Conservation (phyloP, 2,113 vertebrate genomes). For the Arothron firmamentum region DNA sequence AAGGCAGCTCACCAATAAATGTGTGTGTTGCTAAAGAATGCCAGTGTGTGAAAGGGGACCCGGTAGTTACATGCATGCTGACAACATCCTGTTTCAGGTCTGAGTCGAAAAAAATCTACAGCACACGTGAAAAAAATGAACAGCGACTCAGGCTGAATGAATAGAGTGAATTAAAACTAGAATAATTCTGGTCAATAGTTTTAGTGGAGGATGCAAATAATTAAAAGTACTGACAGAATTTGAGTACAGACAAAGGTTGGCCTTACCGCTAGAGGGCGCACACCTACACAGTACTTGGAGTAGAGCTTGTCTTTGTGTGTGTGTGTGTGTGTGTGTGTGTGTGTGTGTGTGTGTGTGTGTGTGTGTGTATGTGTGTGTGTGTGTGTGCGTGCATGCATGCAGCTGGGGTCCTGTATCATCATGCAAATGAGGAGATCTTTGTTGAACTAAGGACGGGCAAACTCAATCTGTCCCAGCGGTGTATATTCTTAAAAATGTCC, state of each 20-base stretch:
- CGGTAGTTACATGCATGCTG: background rate
- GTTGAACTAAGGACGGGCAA: conserved; percentile 21
- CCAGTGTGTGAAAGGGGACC: background rate
- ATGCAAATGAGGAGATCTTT: conserved; percentile 19
- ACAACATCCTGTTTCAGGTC: too few species aligned
- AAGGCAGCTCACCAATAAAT: background rate
- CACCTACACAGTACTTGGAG: conserved; percentile 4
- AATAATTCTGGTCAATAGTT: too few species aligned
- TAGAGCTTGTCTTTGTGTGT: background rate
- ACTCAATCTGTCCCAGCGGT: conserved; percentile 16
- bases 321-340: background rate
- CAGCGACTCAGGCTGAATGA: too few species aligned
- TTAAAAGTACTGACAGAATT: background rate
- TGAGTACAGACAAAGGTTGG: conserved; percentile 2
- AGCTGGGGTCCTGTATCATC: background rate
- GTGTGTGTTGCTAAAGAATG: background rate
- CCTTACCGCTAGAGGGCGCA: conserved; percentile 60
- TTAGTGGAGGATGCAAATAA: too few species aligned
- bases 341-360: conserved; percentile 6
- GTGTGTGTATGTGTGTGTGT: too few species aligned
- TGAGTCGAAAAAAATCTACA: too few species aligned
- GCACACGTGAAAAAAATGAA: too few species aligned
- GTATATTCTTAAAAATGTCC: background rate
- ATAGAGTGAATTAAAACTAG: too few species aligned
- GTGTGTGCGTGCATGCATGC: conserved; percentile 34